Evolutionary conservation across 2,113 vertebrate species (phyloP).

Genomic region (Petrocephalus microphthalmus): DNA sequence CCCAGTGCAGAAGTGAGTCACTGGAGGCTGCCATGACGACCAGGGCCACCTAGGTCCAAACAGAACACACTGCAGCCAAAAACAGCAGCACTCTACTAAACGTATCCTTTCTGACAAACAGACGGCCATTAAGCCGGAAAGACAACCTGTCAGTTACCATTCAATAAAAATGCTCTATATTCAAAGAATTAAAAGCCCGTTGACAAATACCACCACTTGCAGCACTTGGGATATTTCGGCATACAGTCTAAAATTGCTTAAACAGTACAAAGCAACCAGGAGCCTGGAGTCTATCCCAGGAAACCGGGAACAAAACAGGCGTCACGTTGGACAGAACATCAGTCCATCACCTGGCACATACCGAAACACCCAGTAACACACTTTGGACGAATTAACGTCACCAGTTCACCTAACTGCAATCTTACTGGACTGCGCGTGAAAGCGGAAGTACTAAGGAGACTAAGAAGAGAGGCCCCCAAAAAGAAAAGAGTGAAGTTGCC

Average conservation of each 20-base stretch:
- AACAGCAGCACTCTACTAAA: background rate
- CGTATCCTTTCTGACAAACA: background rate
- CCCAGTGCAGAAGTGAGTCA: background rate
- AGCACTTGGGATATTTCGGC: background rate
- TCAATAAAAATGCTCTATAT: background rate
- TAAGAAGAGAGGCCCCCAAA: background rate
- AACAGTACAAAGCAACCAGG: background rate
- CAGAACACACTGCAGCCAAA: background rate
- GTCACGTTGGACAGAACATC: background rate
- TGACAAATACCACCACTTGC: background rate
- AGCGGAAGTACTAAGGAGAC: background rate
- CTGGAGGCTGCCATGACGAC: background rate
- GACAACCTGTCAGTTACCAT: background rate
- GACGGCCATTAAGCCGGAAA: background rate
- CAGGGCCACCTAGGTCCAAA: background rate
- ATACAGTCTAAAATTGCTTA: background rate
- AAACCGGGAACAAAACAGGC: background rate
- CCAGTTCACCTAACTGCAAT: background rate
- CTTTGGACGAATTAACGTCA: background rate
- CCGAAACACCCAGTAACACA: background rate
- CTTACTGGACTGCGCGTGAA: background rate
- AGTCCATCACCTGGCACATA: background rate
- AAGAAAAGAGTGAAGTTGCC: background rate
- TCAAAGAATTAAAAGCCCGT: background rate
- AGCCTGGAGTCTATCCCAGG: background rate